Percentiles rank a stretch among this genome's conserved stretches.
Evolutionary conservation across 2,113 vertebrate species (phyloP).

Genomic region (Colossoma macropomum): DNA sequence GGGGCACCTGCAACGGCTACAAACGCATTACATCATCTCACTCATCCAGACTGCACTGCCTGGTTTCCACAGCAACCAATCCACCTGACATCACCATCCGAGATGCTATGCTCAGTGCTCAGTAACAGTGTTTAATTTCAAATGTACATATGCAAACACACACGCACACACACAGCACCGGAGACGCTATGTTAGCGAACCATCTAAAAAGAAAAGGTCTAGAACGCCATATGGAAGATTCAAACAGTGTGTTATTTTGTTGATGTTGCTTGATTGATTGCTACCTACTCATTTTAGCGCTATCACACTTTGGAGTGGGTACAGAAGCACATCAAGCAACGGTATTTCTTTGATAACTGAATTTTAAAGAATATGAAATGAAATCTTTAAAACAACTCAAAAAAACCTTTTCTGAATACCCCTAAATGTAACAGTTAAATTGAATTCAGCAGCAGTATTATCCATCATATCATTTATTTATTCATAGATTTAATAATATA

Average conservation of each 20-base stretch:
- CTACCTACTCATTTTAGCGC: background rate
- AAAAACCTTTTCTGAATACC: background rate
- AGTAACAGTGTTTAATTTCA: slow-evolving; percentile 41
- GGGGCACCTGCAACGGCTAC: slow-evolving; percentile 49
- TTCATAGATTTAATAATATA: background rate
- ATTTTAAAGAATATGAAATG: background rate
- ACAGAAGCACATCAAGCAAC: background rate
- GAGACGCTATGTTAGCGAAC: background rate
- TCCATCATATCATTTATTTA: background rate
- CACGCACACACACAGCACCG: background rate
- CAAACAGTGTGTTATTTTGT: background rate
- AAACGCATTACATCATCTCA: slow-evolving; percentile 62
- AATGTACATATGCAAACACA: slow-evolving; percentile 12
- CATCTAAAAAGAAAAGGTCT: background rate
- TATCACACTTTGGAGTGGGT: background rate
- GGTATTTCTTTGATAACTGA: background rate
- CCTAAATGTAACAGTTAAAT: background rate
- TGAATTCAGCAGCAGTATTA: background rate
- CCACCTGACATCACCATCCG: slow-evolving; percentile 64
- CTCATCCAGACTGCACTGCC: slow-evolving; percentile 56
- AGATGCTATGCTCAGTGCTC: slow-evolving; percentile 33
- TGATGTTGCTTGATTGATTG: background rate
- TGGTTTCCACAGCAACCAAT: slow-evolving; percentile 65
- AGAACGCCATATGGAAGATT: background rate
- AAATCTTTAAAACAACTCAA: background rate